Evolutionary conservation across 2,797 vertebrate genomes (phyloP), one percentile per base, ranked within the genome.

Genomic region (Ceyx erithaca): DNA sequence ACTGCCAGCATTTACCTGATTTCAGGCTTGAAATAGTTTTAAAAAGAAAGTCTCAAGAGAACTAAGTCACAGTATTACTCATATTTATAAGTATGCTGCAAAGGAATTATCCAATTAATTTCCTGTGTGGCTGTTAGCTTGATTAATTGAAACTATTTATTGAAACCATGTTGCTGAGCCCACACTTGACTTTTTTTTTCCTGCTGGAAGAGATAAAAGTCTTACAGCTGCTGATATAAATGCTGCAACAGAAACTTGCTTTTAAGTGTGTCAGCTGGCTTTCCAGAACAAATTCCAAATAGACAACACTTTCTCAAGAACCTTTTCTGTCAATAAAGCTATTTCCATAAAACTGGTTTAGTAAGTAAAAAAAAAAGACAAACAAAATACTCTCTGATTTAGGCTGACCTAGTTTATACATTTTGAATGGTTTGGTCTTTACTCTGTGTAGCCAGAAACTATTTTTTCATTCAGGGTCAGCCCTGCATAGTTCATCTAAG

Each of bases 31-130:
- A 75, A 81, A 57, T 37, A 82, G 21, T 71, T 91, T 73, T 73
- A 69, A 28, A 28, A 76, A 85, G 49, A 18, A 78, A 86, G 58
- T 57, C 35, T 51, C 52, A 80, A 41, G 51, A 82, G 45, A 85
- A 84, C 64, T 82, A 83, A 85, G 28, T 90, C 45, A 62, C 64
- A 30, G 41, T 46, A 64, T 85, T 78, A 80, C 66, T 52, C 80
- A 64, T 61, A 43, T 80, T 31, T 41, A 3, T 86, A 85, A 95
- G 79, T 70, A 78, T 68, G 66, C 31, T 46, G 76, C 58, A 93
- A 80, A 84, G 64, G 69, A 80, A 75, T 94, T 77, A 91, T 83
- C 59, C 73, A 68, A 95, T 80, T 75, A 68, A 64, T 93, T 61
- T 94, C 37, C 87, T 76, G 63, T 59, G 41, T 52, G 45, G 13